Evolutionary conservation across 2,797 vertebrate genomes (phyloP).

Genomic region (Microcaecilia unicolor): DNA sequence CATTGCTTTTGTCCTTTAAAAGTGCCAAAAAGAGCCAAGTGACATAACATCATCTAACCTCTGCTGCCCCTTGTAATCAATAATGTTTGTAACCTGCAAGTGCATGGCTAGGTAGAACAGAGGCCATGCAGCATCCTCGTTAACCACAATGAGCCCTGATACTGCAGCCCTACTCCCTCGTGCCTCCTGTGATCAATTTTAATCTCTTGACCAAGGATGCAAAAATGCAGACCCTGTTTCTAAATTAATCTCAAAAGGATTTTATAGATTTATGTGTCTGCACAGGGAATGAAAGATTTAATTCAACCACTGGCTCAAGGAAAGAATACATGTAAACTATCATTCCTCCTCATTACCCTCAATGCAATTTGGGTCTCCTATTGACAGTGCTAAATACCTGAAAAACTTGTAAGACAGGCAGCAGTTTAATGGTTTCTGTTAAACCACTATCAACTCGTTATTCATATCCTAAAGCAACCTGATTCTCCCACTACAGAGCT

Average conservation of each 20-base stretch:
- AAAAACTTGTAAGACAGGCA: slow-evolving; percentile 11
- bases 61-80: slow-evolving; percentile 43
- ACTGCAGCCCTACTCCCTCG: slow-evolving; percentile 39
- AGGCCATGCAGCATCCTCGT: slow-evolving; percentile 37
- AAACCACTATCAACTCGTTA: slow-evolving; percentile 3
- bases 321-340: slow-evolving; percentile 25
- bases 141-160: slow-evolving; percentile 49
- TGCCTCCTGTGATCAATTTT: slow-evolving; percentile 59
- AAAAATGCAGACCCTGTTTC: slow-evolving; percentile 41
- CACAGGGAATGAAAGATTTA: slow-evolving; percentile 13
- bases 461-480: slow-evolving; percentile 1
- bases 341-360: slow-evolving; percentile 29
- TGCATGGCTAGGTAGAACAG: slow-evolving; percentile 37
- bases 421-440: slow-evolving; percentile 2
- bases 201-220: slow-evolving; percentile 51
- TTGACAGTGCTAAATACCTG: slow-evolving; percentile 15
- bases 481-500: slow-evolving; percentile 5
- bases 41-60: slow-evolving; percentile 27
- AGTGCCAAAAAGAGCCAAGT: slow-evolving; percentile 36
- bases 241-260: slow-evolving; percentile 42
- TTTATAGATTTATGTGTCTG: slow-evolving; percentile 44
- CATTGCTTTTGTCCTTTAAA: slow-evolving; percentile 45
- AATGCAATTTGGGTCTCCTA: slow-evolving; percentile 9
- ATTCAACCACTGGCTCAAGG: background rate
- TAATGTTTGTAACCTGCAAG: slow-evolving; percentile 46